Conservation (phyloP, 2,797 vertebrate genomes). For the Tadarida brasiliensis region DNA sequence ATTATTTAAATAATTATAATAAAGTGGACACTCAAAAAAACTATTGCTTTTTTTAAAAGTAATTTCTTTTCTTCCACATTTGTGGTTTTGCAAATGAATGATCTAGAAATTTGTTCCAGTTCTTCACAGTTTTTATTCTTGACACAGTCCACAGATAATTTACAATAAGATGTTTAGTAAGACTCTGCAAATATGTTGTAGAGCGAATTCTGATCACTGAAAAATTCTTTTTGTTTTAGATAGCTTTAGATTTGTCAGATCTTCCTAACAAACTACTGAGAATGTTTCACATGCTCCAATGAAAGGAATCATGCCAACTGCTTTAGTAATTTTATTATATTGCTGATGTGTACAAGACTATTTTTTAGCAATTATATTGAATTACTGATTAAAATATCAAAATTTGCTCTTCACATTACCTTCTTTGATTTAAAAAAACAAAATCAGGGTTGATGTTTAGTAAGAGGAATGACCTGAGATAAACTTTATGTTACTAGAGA, state of each 20-base stretch:
- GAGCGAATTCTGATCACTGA: not conserved
- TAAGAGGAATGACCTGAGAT: not conserved
- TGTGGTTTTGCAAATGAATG: not conserved
- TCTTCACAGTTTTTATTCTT: not conserved
- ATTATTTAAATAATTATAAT: slow-evolving; percentile 46
- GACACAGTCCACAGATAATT: not conserved
- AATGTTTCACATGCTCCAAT: not conserved
- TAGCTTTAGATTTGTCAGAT: not conserved
- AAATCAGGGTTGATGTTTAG: not conserved
- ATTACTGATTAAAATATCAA: slow-evolving; percentile 28
- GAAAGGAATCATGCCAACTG: not conserved
- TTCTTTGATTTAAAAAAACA: not conserved
- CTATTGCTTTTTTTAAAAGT: not conserved
- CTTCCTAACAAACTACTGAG: not conserved
- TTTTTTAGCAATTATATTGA: not conserved
- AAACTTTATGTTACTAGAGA: not conserved
- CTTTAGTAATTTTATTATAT: not conserved
- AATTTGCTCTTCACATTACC: not conserved
- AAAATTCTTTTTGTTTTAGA: not conserved
- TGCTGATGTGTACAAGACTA: not conserved
- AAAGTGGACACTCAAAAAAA: slow-evolving; percentile 11
- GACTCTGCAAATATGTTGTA: not conserved
- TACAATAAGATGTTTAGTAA: not conserved
- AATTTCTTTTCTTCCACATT: not conserved
- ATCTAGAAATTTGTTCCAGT: not conserved